Evolutionary conservation across 2,113 vertebrate species (phyloP).

Genomic region (Mustela lutreola): DNA sequence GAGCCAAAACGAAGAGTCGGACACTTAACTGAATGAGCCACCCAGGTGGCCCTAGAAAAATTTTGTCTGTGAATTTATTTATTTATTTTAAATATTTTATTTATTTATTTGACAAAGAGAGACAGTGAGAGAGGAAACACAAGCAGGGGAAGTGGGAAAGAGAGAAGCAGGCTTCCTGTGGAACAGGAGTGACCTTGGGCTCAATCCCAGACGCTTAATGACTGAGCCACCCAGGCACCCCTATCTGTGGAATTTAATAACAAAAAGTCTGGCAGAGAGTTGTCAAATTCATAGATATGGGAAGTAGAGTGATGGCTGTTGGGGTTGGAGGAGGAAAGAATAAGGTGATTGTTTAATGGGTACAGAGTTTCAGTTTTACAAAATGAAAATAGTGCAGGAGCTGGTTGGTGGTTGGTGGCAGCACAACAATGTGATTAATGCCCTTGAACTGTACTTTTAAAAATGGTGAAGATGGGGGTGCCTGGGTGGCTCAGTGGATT

Average conservation of each 20-base stretch:
- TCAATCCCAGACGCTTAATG: too few relatives aligned
- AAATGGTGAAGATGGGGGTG: not conserved
- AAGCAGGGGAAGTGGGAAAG: too few relatives aligned
- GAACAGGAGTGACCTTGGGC: too few relatives aligned
- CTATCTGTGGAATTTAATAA: not conserved
- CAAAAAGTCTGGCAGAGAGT: not conserved
- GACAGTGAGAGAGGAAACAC: too few relatives aligned
- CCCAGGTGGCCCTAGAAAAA: not conserved
- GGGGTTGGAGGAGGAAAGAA: not conserved
- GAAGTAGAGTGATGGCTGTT: not conserved
- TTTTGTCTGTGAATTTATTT: not conserved
- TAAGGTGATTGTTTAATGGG: not conserved
- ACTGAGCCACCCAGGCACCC: too few relatives aligned
- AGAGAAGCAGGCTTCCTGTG: too few relatives aligned
- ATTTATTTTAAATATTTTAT: too few relatives aligned
- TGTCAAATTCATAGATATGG: not conserved
- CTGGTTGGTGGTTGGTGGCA: not conserved
- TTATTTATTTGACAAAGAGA: too few relatives aligned
- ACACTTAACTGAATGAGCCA: too few relatives aligned
- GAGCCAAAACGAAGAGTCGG: too few relatives aligned
- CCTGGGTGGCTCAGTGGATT: too few relatives aligned
- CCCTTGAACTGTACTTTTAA: not conserved
- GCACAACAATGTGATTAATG: not conserved
- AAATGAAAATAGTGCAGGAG: not conserved
- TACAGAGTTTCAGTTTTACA: not conserved